A percentile compares a stretch with the other conserved stretches of the same genome.
These are phyloP conservation scores for Lepidotrigona ventralis DNA, from an alignment of 1,140 invertebrate genomes.

Conservation along the genomic window DNA sequence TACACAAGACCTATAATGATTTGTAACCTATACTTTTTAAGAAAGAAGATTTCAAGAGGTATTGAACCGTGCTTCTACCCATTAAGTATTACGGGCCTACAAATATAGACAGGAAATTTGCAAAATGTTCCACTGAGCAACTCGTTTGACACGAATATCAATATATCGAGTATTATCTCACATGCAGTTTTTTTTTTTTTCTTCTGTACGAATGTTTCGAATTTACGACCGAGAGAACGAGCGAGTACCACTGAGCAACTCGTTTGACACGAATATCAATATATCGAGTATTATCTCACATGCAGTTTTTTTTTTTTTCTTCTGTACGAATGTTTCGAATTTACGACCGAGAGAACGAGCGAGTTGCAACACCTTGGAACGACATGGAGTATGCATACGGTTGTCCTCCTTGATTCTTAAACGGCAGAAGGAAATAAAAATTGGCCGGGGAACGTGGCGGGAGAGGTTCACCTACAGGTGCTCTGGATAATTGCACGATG, in stretches of 20 bases:
- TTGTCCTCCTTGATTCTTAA: conserved; percentile 12
- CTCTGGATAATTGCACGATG: conserved; percentile 52
- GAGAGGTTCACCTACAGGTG: conserved; percentile 28
- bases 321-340: neutral
- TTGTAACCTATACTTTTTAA: no score
- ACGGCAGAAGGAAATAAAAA: conserved; percentile 5
- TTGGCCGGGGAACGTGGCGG: neutral
- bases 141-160: no score
- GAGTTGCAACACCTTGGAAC: neutral
- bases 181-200: neutral
- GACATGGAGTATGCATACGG: neutral
- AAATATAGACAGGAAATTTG: no score
- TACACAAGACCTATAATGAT: no score
- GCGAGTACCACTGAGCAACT: no score
- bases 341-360: neutral
- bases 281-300: neutral
- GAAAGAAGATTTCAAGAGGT: no score
- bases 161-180: neutral
- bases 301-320: neutral
- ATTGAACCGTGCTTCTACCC: no score
- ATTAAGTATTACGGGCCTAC: no score
- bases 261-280: no score
- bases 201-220: no score
- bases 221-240: no score
- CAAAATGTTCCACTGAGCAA: no score